Percentiles rank a stretch among this genome's conserved stretches.
phyloP scores from a whole-genome alignment of 1,140 invertebrate species.

The Drosophila takahashii region DNA sequence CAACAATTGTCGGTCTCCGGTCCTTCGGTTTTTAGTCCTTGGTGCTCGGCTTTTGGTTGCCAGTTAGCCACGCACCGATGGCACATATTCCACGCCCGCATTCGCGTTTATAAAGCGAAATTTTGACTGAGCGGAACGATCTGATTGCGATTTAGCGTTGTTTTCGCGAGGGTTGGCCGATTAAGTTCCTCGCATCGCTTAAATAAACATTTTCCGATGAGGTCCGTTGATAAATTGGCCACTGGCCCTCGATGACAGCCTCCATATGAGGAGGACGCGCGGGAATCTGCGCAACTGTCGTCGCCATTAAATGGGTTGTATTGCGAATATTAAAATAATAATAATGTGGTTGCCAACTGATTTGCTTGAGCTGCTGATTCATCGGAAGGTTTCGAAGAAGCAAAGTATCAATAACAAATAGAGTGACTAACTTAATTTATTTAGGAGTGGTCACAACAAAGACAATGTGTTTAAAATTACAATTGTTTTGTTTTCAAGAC shows the following conservation, averaged over 20 bases:
- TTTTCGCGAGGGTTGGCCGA: slow-evolving; percentile 52
- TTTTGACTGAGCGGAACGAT: slow-evolving; percentile 72
- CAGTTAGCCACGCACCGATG: slow-evolving; percentile 73
- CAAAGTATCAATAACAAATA: background rate
- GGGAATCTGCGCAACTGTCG: slow-evolving; percentile 59
- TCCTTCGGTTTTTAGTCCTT: slow-evolving; percentile 10
- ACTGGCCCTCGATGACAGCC: slow-evolving; percentile 59
- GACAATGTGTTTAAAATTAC: background rate
- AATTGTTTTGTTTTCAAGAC: slow-evolving; percentile 12
- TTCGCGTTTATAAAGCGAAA: slow-evolving; percentile 73
- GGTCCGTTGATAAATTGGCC: slow-evolving; percentile 66
- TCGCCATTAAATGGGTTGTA: background rate
- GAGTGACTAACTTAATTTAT: background rate
- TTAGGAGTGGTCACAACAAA: background rate
- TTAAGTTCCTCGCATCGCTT: slow-evolving; percentile 65
- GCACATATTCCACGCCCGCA: slow-evolving; percentile 80
- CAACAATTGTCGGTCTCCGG: slow-evolving; percentile 77
- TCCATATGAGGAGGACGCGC: slow-evolving; percentile 9
- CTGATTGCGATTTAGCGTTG: slow-evolving; percentile 63
- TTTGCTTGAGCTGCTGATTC: background rate
- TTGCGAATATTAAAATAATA: slow-evolving; percentile 35
- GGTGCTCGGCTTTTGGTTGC: slow-evolving; percentile 25
- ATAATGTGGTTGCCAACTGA: background rate
- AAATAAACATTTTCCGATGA: slow-evolving; percentile 68
- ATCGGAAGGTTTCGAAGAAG: background rate